phyloP scores from a whole-genome alignment of 1,140 invertebrate species.

The Ruditapes philippinarum region DNA sequence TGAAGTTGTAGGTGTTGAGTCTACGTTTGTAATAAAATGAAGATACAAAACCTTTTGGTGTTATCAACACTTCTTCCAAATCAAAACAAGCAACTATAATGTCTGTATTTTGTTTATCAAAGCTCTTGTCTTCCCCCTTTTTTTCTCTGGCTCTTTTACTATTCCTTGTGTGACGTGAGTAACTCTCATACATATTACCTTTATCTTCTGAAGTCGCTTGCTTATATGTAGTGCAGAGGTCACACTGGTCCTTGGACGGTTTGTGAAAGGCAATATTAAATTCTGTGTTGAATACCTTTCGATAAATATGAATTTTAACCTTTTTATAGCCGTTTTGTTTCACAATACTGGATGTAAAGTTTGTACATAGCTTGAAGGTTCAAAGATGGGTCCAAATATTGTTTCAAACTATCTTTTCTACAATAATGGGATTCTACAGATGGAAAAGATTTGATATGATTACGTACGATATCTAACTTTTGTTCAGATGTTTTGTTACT shows the following conservation, averaged over 20 bases:
- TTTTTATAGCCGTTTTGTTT: too few relatives aligned
- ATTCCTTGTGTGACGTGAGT: background rate
- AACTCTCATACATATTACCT: background rate
- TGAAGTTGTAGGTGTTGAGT: conserved; percentile 36
- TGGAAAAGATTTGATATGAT: conserved; percentile 23
- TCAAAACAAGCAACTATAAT: conserved; percentile 30
- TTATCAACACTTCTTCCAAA: conserved; percentile 27
- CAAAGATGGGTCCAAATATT: too few relatives aligned
- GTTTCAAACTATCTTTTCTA: background rate
- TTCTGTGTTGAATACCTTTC: background rate
- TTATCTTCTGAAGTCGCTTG: background rate
- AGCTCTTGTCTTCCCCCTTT: background rate
- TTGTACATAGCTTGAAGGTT: too few relatives aligned
- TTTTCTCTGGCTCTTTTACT: background rate
- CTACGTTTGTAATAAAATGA: conserved; percentile 31
- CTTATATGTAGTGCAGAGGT: background rate
- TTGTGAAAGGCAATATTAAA: background rate
- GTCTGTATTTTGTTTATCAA: background rate
- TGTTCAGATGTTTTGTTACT: background rate
- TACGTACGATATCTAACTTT: background rate
- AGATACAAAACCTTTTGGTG: background rate
- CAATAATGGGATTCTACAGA: background rate
- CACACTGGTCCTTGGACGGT: background rate
- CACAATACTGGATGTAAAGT: too few relatives aligned
- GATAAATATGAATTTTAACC: too few relatives aligned